These are phyloP conservation scores for Carcinoscorpius rotundicauda DNA, from an alignment of 1,140 invertebrate genomes.

Conservation along the genomic window DNA sequence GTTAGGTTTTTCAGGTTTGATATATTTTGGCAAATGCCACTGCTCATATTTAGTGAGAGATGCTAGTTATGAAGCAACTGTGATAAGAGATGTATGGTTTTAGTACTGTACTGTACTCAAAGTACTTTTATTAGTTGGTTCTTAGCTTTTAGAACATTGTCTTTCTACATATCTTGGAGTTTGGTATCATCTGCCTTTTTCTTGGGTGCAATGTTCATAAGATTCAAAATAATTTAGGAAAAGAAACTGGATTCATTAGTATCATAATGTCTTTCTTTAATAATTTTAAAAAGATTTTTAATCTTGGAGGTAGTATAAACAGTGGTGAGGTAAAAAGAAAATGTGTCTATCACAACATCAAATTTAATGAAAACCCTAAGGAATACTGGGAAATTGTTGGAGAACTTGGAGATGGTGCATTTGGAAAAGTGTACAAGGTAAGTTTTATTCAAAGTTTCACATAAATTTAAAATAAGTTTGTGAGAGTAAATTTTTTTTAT, in stretches of 20 bases:
- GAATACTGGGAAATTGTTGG: slow-evolving; percentile 93
- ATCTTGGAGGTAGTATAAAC: slow-evolving; percentile 7
- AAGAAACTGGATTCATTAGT: neutral
- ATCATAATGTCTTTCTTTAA: slow-evolving; percentile 17
- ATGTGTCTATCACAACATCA: slow-evolving; percentile 76
- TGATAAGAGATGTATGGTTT: no score
- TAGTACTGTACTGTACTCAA: no score
- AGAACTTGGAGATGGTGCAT: slow-evolving; percentile 96
- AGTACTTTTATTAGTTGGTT: no score
- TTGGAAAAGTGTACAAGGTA: slow-evolving; percentile 90
- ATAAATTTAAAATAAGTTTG: neutral
- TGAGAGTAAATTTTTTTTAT: neutral
- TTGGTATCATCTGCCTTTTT: no score
- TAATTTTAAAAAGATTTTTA: slow-evolving; percentile 20
- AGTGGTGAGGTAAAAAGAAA: slow-evolving; percentile 51
- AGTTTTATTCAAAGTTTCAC: neutral
- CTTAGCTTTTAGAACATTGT: no score
- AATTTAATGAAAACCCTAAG: slow-evolving; percentile 80
- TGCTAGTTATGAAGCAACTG: no score
- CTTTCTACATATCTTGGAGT: no score
- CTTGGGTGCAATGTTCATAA: no score
- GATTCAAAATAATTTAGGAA: no score
- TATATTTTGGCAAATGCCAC: no score
- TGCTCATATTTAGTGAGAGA: no score
- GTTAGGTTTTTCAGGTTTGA: no score